Conservation (phyloP, 2,797 vertebrate genomes). For the Parauchenoglanis ngamensis region DNA sequence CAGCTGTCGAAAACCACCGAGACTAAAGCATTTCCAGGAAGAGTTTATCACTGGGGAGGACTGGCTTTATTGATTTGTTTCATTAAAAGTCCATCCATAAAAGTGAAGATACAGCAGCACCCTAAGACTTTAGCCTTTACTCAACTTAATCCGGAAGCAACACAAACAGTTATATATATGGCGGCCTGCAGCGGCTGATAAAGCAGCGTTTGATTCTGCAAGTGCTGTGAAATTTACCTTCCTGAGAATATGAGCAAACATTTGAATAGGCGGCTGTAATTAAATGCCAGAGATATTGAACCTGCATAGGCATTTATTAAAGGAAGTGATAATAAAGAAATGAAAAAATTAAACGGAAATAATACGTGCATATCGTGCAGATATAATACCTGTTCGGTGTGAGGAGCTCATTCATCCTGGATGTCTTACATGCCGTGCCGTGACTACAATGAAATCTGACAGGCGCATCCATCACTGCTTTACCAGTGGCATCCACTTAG, state of each 20-base stretch:
- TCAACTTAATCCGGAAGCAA: neutral
- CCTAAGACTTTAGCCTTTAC: constrained; percentile 48
- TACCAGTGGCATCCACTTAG: constrained; percentile 49
- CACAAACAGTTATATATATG: neutral
- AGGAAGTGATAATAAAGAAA: constrained; percentile 58
- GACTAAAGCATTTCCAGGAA: constrained; percentile 63
- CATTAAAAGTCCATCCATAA: constrained; percentile 65
- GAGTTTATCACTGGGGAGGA: constrained; percentile 66
- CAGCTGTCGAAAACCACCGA: constrained; percentile 56
- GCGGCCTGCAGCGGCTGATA: constrained; percentile 68
- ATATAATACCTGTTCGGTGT: constrained; percentile 60
- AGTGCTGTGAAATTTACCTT: constrained; percentile 68
- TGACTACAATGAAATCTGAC: constrained; percentile 62
- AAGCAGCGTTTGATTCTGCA: constrained; percentile 63
- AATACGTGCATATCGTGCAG: constrained; percentile 54
- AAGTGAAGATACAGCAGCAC: constrained; percentile 66
- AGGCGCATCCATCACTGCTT: constrained; percentile 66
- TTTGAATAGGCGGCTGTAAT: constrained; percentile 62
- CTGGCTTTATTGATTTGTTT: constrained; percentile 72
- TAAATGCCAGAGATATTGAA: constrained; percentile 66
- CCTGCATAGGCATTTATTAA: constrained; percentile 62
- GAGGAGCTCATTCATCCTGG: constrained; percentile 64
- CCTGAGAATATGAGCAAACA: constrained; percentile 67
- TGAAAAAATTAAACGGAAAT: constrained; percentile 33
- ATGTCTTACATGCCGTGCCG: constrained; percentile 64